Base-by-base conservation (phyloP, 2,888 invertebrate genomes). In the Chloroclysta siterata region DNA sequence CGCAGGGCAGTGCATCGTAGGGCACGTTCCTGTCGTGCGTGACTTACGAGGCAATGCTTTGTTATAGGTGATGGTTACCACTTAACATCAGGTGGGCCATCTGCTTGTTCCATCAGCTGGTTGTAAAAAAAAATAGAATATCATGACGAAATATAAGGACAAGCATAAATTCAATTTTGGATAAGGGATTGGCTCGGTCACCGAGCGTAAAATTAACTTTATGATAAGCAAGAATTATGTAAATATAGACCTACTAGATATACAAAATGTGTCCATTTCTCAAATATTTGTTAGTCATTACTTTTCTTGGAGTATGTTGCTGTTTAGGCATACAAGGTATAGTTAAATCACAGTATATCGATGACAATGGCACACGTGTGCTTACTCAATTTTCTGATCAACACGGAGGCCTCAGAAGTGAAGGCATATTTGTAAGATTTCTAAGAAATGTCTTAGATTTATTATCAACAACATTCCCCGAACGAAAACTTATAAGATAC, bases 371-470 rank as follows among this genome's bases (percentile, higher is more conserved):
- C 1, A 13, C 13, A 0, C 5, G 33, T 8, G 47, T 48, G 28
- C 28, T 46, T 11, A 46, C 28, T 7, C 15, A 17, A 17, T 52
- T 29, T 46, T 15, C 47, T 15, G 10, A 15, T n/a, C 55, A 54
- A 7, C 52, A 46, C 11, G 28, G 50, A 36, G n/a, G 10, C 1
- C 36, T 41, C 11, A 53, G 29, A 50, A 56, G 13, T 42, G 50
- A 79, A 46, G 81, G 78, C 5, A 80, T 85, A 42, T 90, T 90
- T 54, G 80, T 75, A 63, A 73, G 51, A 11, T 89, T 90, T 71
- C n/a, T 90, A 29, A 73, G 68, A 36, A 72, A 73, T 7, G 71
- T 81, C 8, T 61, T 89, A 0, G 73, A 80, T 41, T 44, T 83
- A 11, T 46, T 89, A 36, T 72, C 78, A 3, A 74, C 63, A 1